Conservation (phyloP, 1,140 invertebrate genomes). For the Saccostrea cuccullata region DNA sequence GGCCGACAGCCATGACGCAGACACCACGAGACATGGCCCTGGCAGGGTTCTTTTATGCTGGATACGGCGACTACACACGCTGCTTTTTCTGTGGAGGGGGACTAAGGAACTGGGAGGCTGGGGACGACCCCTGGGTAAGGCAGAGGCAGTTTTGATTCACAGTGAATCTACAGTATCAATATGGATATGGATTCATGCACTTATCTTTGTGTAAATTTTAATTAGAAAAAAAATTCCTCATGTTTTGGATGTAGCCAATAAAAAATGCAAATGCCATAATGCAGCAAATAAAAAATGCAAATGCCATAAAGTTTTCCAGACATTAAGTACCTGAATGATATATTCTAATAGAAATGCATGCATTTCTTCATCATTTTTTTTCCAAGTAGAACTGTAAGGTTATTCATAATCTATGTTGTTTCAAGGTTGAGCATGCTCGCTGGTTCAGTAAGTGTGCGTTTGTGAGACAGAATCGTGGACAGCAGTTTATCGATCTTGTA, state of each 20-base stretch:
- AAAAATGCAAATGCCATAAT: no score
- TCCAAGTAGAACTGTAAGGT: background rate
- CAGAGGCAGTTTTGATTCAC: background rate
- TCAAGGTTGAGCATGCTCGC: constrained; percentile 59
- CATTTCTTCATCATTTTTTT: background rate
- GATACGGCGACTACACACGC: constrained; percentile 68
- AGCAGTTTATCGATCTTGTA: background rate
- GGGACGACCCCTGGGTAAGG: constrained; percentile 49
- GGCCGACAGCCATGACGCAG: constrained; percentile 79
- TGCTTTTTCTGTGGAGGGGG: constrained; percentile 48
- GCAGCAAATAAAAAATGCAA: no score
- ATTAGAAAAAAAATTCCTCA: no score
- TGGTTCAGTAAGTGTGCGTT: constrained; percentile 57
- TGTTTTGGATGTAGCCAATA: no score
- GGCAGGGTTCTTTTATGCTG: constrained; percentile 94
- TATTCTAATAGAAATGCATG: no score
- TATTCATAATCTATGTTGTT: background rate
- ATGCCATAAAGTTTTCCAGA: no score
- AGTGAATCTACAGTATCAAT: no score
- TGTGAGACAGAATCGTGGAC: constrained; percentile 12
- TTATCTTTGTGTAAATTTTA: no score
- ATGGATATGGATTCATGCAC: no score
- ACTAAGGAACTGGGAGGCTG: constrained; percentile 50
- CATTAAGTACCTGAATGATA: no score
- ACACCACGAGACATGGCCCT: constrained; percentile 88